Base-by-base conservation (phyloP, 2,797 vertebrate species). In the Pitangus sulphuratus region DNA sequence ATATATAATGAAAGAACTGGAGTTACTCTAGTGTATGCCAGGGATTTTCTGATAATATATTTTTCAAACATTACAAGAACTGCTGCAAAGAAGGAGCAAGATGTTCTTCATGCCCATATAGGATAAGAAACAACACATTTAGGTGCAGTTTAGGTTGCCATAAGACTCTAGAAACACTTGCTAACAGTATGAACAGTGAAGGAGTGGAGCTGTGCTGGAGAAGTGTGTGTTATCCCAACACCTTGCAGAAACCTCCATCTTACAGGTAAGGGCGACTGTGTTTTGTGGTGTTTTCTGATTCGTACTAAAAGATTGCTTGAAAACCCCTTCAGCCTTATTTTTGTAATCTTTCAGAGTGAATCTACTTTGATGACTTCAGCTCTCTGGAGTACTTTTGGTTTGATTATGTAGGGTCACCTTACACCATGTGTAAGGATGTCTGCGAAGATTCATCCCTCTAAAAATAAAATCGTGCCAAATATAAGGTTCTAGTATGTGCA, bases 251-350 rank as follows among this genome's bases (percentile, higher is more conserved):
- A 33, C 4, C 5, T 42, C n/a, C 2, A 0, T 11, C 12, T 25
- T 31, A 58, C 31, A 51, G 40, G 21, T 56, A 33, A 85, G 37
- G 15, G 28, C 66, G 21, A 31, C 31, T 0, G 0, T 8, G 10
- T 28, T 39, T 61, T 44, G 13, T 16, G 30, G n/a, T 1, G 2
- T 45, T 40, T 40, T 40, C 40, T 13, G 10, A 6, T 28, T 65
- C 74, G 37, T 24, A 60, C 25, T 39, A 56, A 74, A 78, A 75
- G 2, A 45, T 1, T 4, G 0, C 42, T 84, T 48, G n/a, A 57
- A 89, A 95, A 25, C 6, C 2, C 9, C 28, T 57, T 13, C 45
- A 57, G 10, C 3, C 9, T 88, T 61, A n/a, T 42, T 79, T 91
- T 69, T 51, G 26, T 48, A 75, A n/a, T 21, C 5, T 81, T 72